Base-by-base conservation (phyloP, 2,888 invertebrate species). In the Oconnorella tubifera region DNA sequence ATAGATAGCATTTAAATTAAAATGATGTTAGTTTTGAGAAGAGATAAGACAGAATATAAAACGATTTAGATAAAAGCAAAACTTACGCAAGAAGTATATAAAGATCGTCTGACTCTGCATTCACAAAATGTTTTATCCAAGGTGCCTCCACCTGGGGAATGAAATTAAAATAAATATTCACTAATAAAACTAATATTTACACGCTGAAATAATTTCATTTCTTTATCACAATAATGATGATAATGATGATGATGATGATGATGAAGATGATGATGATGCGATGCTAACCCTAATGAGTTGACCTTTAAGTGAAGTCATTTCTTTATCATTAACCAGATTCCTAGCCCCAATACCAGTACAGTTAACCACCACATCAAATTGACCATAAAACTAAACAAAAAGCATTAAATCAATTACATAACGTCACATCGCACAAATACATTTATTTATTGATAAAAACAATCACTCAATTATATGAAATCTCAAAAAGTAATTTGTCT, bases 81-180 rank as follows among this genome's bases (percentile, higher is more conserved):
- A 40, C 40, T 23, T 32, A 70, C 70, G 70, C 69, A 3, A 68
- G 69, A 29, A 68, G 56, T 6, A 71, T 65, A 49, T 68, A 70
- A 1, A 25, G 29, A 23, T 49, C 56, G 28, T 55, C 57, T 2
- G 59, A 62, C 14, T 57, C 63, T 19, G 64, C 53, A 33, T 67
- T 58, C 28, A 68, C 32, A 55, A 64, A 66, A 33, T 71, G 68
- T 33, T 70, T 71, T 56, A 71, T 29, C 71, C 71, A 71, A 10
- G 70, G 70, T 49, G 70, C 70, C 33, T 63, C 53, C 55, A 71
- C 71, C 70, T 70, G 59, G 33, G 55, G 29, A 27, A 23, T 19
- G 6, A 53, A 53, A 19, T 23, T 23, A 40, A 19, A 40, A 40
- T 14, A 40, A n/a, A n/a, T n/a, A n/a, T n/a, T n/a, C n/a, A n/a